Evolutionary conservation across 2,113 vertebrate species (phyloP).

Genomic region (Struthidea cinerea): DNA sequence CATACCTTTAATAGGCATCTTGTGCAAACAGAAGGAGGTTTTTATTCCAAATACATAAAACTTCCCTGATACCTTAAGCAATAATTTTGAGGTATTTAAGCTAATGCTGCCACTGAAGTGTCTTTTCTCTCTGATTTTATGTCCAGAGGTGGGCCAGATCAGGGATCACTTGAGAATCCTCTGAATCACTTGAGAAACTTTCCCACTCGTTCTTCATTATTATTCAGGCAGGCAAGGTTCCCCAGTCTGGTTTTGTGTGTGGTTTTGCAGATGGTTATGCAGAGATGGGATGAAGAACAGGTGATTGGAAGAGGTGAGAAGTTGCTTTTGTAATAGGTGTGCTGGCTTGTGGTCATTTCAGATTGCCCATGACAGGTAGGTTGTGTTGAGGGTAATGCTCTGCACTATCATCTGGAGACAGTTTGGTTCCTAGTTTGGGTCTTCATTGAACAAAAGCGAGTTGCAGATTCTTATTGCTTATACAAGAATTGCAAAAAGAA

Average conservation of each 20-base stretch:
- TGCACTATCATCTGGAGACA: not conserved
- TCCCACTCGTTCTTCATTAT: not conserved
- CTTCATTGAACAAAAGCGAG: not conserved
- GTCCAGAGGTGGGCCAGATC: not conserved
- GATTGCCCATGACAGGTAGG: not conserved
- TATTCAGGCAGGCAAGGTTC: not conserved
- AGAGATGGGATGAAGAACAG: not conserved
- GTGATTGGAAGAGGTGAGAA: not conserved
- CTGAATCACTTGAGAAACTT: not conserved
- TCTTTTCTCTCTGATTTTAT: not conserved
- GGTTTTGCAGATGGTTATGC: not conserved
- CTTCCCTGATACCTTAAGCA: not conserved
- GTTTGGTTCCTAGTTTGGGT: not conserved
- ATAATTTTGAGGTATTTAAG: not conserved
- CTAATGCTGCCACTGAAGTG: not conserved
- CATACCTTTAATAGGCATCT: not conserved
- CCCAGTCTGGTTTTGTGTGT: not conserved
- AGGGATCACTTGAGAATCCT: not conserved
- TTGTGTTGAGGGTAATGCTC: not conserved
- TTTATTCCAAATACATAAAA: not conserved
- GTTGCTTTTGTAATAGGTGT: not conserved
- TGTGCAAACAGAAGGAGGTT: not conserved
- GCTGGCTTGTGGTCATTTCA: not conserved
- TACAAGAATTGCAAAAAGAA: not conserved
- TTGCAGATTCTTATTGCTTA: not conserved